phyloP scores from a whole-genome alignment of 92 coral and sea anemone species.

The Porites lobata region DNA sequence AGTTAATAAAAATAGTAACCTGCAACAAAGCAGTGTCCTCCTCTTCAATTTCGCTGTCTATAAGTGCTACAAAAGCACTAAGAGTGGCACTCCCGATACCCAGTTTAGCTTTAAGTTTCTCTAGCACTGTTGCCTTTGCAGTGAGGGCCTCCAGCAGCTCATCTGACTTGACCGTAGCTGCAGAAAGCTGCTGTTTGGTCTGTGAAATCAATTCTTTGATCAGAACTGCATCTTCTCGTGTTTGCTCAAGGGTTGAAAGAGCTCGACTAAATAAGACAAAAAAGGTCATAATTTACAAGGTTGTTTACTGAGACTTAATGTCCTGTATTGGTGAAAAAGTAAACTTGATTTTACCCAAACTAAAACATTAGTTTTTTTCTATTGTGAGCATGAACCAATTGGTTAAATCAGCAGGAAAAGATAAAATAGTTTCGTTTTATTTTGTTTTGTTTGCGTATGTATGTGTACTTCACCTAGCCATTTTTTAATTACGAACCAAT shows the following conservation, averaged over 20 bases:
- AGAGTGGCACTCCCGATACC: conserved; percentile 96
- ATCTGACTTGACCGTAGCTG: conserved; percentile 86
- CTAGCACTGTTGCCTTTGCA: conserved; percentile 87
- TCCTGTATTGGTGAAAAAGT: too few species aligned
- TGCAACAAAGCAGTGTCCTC: conserved; percentile 87
- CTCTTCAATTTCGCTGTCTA: conserved; percentile 96
- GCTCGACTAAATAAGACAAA: conserved; percentile 67
- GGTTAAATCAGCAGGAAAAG: too few species aligned
- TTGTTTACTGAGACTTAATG: too few species aligned
- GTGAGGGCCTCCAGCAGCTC: conserved; percentile 89
- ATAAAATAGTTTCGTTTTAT: too few species aligned
- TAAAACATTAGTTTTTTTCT: too few species aligned
- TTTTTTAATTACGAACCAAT: too few species aligned
- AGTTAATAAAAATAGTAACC: neutral
- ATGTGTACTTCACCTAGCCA: too few species aligned
- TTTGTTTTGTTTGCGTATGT: too few species aligned
- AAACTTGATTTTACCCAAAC: too few species aligned
- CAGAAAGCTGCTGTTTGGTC: conserved; percentile 85
- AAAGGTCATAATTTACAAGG: too few species aligned
- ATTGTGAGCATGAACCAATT: too few species aligned
- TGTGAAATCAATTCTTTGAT: conserved; percentile 88
- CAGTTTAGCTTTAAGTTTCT: conserved; percentile 96
- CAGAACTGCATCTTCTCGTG: conserved; percentile 91
- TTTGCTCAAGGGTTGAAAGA: conserved; percentile 88
- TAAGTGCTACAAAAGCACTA: conserved; percentile 93